These are phyloP conservation scores for Zele albiditarsus DNA, from an alignment of 2,888 invertebrate genomes.

Conservation along the genomic window DNA sequence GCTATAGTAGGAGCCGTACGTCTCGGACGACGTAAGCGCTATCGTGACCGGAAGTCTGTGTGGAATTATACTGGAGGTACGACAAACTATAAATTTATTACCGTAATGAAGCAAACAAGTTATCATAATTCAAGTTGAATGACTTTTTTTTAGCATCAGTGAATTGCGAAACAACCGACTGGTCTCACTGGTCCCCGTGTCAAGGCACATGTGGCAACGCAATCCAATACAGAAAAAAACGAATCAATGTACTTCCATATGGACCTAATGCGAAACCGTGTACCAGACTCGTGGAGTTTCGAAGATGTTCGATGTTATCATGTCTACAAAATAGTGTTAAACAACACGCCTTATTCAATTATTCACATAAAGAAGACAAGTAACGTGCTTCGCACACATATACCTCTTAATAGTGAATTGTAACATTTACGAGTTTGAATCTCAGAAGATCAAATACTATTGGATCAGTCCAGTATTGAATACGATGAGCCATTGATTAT, in stretches of 20 bases:
- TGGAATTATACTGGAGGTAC: constrained; percentile 29
- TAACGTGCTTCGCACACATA: constrained; percentile 12
- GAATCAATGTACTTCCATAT: constrained; percentile 73
- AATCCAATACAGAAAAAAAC: constrained; percentile 82
- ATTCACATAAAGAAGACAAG: not conserved
- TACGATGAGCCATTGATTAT: constrained; percentile 23
- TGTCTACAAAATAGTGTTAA: constrained; percentile 38
- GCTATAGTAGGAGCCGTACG: constrained; percentile 20
- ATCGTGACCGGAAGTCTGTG: constrained; percentile 41
- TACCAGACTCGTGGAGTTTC: constrained; percentile 65
- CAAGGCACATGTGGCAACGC: constrained; percentile 90
- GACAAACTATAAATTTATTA: not conserved
- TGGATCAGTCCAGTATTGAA: constrained; percentile 44
- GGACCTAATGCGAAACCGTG: constrained; percentile 67
- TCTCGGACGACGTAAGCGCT: constrained; percentile 44
- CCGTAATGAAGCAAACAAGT: not conserved
- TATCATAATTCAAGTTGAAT: constrained; percentile 11
- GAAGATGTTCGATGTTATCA: constrained; percentile 55
- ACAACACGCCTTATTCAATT: constrained; percentile 6
- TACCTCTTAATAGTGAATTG: constrained; percentile 6
- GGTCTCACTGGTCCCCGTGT: constrained; percentile 90
- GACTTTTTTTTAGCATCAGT: constrained; percentile 49
- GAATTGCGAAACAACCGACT: constrained; percentile 73
- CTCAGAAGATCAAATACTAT: constrained; percentile 27
- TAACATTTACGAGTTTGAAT: constrained; percentile 28